Percentiles rank a stretch among this genome's conserved stretches.
These are phyloP conservation scores for Rhyacichthys aspro DNA, from an alignment of 2,797 vertebrate genomes.

Conservation along the genomic window DNA sequence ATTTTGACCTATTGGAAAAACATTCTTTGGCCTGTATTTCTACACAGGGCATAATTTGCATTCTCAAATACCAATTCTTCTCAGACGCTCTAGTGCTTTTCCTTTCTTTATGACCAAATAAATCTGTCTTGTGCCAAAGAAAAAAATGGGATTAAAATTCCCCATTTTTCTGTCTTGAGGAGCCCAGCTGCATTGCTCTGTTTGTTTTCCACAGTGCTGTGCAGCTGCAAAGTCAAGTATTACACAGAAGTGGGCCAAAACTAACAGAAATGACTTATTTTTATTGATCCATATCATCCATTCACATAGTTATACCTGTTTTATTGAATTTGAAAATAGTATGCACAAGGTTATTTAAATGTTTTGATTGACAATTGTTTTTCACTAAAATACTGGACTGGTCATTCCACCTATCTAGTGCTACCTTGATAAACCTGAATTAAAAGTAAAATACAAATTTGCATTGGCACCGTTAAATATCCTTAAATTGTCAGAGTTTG, in stretches of 20 bases:
- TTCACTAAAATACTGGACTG: too few relatives aligned
- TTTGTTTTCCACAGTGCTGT: constrained; percentile 77
- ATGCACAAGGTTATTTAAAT: constrained; percentile 58
- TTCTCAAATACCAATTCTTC: constrained; percentile 69
- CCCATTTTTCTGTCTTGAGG: constrained; percentile 79
- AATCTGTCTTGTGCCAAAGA: constrained; percentile 80
- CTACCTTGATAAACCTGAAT: too few relatives aligned
- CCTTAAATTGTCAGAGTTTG: too few relatives aligned
- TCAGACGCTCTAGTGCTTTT: constrained; percentile 72
- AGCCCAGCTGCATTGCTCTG: constrained; percentile 82
- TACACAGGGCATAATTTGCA: constrained; percentile 66
- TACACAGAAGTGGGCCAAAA: constrained; percentile 71
- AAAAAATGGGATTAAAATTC: constrained; percentile 83
- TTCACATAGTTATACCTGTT: constrained; percentile 71
- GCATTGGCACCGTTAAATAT: too few relatives aligned
- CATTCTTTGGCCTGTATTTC: constrained; percentile 74
- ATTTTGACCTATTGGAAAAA: constrained; percentile 71
- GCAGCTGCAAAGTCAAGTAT: constrained; percentile 77
- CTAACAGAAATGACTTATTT: constrained; percentile 75
- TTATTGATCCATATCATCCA: constrained; percentile 64
- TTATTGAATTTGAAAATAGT: constrained; percentile 58
- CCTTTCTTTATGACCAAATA: constrained; percentile 82
- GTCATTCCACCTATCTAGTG: too few relatives aligned
- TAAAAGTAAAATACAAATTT: too few relatives aligned
- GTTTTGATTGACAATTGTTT: constrained; percentile 23